Percentiles rank a stretch among this genome's conserved stretches.
Evolutionary conservation across 2,113 vertebrate species (phyloP).

Genomic region (Amia ocellicauda): DNA sequence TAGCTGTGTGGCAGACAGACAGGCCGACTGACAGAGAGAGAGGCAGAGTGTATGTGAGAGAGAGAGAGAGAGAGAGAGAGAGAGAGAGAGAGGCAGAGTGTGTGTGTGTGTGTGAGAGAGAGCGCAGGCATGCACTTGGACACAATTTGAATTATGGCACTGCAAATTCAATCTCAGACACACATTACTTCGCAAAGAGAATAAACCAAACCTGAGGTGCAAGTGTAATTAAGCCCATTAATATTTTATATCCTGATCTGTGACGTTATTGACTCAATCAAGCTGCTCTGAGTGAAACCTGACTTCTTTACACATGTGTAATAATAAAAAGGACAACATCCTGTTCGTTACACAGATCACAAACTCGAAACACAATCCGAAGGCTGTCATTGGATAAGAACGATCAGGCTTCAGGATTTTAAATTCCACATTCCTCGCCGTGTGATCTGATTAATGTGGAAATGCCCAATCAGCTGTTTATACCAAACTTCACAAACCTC

Average conservation of each 20-base stretch:
- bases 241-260: constrained; percentile 65
- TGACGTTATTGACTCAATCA: constrained; percentile 68
- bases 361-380: constrained; percentile 49
- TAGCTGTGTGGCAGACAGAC: no score
- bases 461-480: constrained; percentile 39
- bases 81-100: no score
- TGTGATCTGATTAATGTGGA: constrained; percentile 45
- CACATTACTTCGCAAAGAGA: constrained; percentile 58
- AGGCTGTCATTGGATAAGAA: constrained; percentile 30
- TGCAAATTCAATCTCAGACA: constrained; percentile 41
- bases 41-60: no score
- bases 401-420: constrained; percentile 27
- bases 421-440: not conserved
- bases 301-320: constrained; percentile 67
- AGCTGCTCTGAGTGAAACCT: constrained; percentile 60
- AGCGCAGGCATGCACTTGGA: not conserved
- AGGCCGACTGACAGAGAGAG: no score
- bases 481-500: constrained; percentile 37
- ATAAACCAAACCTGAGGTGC: constrained; percentile 72
- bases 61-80: no score
- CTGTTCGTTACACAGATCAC: constrained; percentile 45
- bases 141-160: constrained; percentile 31
- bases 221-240: constrained; percentile 72
- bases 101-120: no score
- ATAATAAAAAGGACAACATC: constrained; percentile 55